Evolutionary conservation across 2,797 vertebrate genomes (phyloP), one percentile per base, ranked within the genome.

Genomic region (Acridotheres tristis): DNA sequence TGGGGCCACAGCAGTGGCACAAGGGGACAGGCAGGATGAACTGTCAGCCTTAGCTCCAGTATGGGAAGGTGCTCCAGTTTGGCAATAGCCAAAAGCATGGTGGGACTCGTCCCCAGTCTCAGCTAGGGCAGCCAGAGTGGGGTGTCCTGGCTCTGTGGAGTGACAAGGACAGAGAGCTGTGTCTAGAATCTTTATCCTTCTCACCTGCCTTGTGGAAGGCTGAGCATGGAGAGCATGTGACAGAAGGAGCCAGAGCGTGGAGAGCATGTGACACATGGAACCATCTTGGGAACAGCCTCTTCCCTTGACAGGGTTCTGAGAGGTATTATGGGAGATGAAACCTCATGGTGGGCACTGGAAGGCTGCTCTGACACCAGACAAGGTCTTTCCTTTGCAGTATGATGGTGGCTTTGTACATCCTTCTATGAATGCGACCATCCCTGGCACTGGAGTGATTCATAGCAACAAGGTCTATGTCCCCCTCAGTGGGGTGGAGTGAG

Each of bases 211-310:
- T 45, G 62, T 5, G 25, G 30, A 51, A 13, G 36, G 23, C 38
- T 68, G 50, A 38, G 17, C 7, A 3, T 48, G 34, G 40, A 53
- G 45, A 63, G 40, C 6, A 1, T 0, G 0, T 48, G 38, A 47
- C 25, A 22, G 4, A 5, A 29, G 19, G 30, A 55, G 11, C 53
- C 10, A 2, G 47, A 38, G 17, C 7, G 2, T 48, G 34, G 40
- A 53, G 45, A 63, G 40, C 6, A 1, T 0, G 0, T 48, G 38
- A 47, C 25, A 22, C 1, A 1, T 19, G 21, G 22, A 48, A 25
- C 61, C 12, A 1, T 21, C 32, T n/a, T 27, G 61, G 73, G 57
- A 93, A 14, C 1, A 4, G n/a, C 61, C 22, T n/a, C 27, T 45
- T 83, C 29, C 32, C 25, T 50, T 0, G 0, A 34, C 32, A 74